Base-by-base conservation (phyloP, 2,113 vertebrate species). In the Dascyllus trimaculatus region DNA sequence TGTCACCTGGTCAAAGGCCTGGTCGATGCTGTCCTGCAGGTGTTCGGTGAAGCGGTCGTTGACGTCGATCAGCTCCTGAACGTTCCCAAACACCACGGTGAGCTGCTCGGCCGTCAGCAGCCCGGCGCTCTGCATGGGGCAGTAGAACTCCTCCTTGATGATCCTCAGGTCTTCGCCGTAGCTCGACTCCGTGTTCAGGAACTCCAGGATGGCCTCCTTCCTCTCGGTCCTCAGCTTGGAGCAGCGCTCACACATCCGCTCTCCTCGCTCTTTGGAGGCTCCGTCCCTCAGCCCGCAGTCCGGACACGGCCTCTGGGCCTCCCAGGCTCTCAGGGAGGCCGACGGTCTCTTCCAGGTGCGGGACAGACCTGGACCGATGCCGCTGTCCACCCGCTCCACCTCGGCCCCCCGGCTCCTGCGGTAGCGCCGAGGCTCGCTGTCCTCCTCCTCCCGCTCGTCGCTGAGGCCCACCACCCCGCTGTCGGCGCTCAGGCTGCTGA, bases 171-270 rank as follows among this genome's bases (percentile, higher is more conserved):
- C 95, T 76, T 97, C 96, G 14, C 96, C 94, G 0, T 96, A 97
- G 88, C 96, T 97, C 17, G 94, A 93, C 91, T 98, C 97, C 0
- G 96, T 98, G 85, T 96, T 96, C 70, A 98, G 94, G 45, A 98
- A 97, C 92, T 98, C 97, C 90, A 97, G 83, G 77, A 97, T 95
- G 54, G 97, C 96, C 75, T 98, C 97, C 65, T 97, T 97, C 24
- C 96, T 94, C 85, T 98, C 97, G 0, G 92, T 96, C 65, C 97
- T 93, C 82, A 95, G 92, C 81, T 96, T 98, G 74, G 91, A 83
- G 89, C 97, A 98, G 46, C 94, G 95, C 25, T 95, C 95, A 0
- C 97, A 98, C 92, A 97, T 95, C 21, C 95, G 93, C 53, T 96
- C 95, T 4, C 88, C 80, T 45, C 92, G 90, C 72, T 87, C 85